Percentiles rank a stretch among this genome's conserved stretches.
These are phyloP conservation scores for Drosophila nigromelanica DNA, from an alignment of 1,140 invertebrate genomes.

Conservation along the genomic window DNA sequence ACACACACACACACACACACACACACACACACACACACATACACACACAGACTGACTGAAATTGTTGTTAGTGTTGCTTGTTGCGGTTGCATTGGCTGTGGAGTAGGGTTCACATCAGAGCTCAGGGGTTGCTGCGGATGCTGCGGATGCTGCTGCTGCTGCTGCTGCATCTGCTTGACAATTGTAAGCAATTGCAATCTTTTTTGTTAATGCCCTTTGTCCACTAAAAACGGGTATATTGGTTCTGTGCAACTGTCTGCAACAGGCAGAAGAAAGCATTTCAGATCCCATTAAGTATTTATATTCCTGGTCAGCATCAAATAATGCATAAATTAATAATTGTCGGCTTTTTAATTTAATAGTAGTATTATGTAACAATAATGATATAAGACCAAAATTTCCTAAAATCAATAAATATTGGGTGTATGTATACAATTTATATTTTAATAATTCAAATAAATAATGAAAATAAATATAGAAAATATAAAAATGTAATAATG, in stretches of 20 bases:
- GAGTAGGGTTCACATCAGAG: conserved; percentile 3
- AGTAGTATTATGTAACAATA: no score
- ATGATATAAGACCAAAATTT: no score
- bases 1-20: conserved; percentile 50
- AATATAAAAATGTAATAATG: no score
- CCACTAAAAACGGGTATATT: neutral
- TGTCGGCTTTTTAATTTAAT: no score
- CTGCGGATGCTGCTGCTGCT: neutral
- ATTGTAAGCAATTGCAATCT: conserved; percentile 40
- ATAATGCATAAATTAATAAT: no score
- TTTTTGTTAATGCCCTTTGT: neutral
- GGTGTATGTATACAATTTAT: no score
- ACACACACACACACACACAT: conserved; percentile 28
- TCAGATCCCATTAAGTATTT: no score
- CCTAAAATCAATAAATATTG: no score
- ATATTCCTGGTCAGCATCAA: no score
- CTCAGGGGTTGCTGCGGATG: conserved; percentile 46
- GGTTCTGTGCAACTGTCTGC: neutral
- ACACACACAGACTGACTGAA: neutral
- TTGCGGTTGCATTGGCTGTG: conserved; percentile 36
- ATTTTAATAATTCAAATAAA: no score
- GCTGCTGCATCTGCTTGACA: conserved; percentile 66
- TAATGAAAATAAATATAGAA: no score
- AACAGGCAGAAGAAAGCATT: neutral
- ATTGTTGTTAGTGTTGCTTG: conserved; percentile 34